Evolutionary conservation across 1,140 invertebrate species (phyloP), one percentile per base, ranked within the genome.

Genomic region (Trichonephila clavata): DNA sequence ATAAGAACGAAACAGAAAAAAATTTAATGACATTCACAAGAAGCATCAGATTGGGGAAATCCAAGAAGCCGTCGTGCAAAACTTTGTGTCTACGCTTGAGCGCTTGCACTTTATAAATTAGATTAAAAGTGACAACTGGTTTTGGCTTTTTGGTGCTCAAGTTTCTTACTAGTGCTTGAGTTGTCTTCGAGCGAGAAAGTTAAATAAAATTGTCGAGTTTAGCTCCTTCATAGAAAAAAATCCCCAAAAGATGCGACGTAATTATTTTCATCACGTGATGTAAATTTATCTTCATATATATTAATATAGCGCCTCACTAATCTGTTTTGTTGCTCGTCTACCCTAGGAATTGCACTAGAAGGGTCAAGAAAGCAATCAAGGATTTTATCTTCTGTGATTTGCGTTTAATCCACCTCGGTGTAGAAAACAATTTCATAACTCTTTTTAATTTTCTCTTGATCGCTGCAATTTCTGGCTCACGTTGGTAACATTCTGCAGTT

Each of bases 51-150:
- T 87, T 88, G 92, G 84, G 91, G 92, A 93, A 93, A 93, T 93
- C 92, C 68, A 61, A 93, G 86, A 88, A 87, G 84, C 92, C 92
- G 39, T 63, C 92, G 92, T 93, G 65, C 86, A 93, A 93, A 93
- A 93, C 92, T 93, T 93, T 81, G 86, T 80, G 86, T 87, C 92
- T 88, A 87, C 86, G 92, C 92, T 80, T 80, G 92, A 93, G 68
- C 92, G 92, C 92, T 88, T 93, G 92, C 86, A 88, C 86, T 93
- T 93, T 87, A 87, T 92, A 87, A 87, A 93, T 93, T 93, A 87
- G 92, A 93, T 93, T 93, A 93, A 93, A 93, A 93, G 83, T 93
- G 92, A 93, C 92, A 93, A 93, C 84, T 87, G 92, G 80, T 93
- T 87, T 88, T 61, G 39, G 50, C 68, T 86, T 87, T 80, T 88